Evolutionary conservation across 2,888 invertebrate genomes (phyloP).

Genomic region (Megalurothrips usitatus): DNA sequence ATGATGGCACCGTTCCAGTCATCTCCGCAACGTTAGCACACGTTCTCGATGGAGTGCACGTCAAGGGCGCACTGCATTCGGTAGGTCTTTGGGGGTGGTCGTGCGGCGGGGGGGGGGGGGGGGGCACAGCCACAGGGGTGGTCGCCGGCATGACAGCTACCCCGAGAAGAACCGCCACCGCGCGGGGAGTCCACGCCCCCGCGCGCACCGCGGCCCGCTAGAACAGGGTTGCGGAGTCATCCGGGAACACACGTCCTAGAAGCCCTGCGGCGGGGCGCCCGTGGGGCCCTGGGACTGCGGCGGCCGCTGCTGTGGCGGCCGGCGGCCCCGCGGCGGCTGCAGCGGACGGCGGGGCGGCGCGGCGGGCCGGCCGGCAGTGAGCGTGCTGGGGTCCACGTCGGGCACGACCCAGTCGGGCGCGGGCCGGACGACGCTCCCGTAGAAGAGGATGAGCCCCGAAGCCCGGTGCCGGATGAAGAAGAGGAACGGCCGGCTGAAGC

Average conservation of each 20-base stretch:
- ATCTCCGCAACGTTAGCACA: too few species aligned
- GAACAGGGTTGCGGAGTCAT: neutral
- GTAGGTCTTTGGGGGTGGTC: too few species aligned
- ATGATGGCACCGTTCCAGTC: too few species aligned
- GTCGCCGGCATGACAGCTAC: too few species aligned
- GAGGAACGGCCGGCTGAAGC: constrained; percentile 66
- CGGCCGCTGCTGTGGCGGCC: neutral
- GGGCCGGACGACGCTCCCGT: constrained; percentile 63
- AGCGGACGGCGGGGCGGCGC: neutral
- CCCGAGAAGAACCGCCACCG: too few species aligned
- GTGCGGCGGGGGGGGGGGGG: too few species aligned
- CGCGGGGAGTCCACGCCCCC: too few species aligned
- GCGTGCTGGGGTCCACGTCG: neutral
- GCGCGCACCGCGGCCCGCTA: too few species aligned
- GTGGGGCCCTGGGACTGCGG: neutral
- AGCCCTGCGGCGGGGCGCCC: neutral
- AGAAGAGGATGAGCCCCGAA: constrained; percentile 64
- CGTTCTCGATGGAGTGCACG: too few species aligned
- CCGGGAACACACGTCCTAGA: constrained; percentile 11
- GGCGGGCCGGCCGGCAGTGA: neutral
- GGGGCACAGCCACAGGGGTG: too few species aligned
- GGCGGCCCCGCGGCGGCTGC: neutral
- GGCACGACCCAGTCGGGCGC: constrained; percentile 41
- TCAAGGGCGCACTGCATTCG: too few species aligned
- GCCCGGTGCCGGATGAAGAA: constrained; percentile 67